Percentiles rank a stretch among this genome's conserved stretches.
These are phyloP conservation scores for Pandemis heparana DNA, from an alignment of 2,888 invertebrate genomes.

Conservation along the genomic window DNA sequence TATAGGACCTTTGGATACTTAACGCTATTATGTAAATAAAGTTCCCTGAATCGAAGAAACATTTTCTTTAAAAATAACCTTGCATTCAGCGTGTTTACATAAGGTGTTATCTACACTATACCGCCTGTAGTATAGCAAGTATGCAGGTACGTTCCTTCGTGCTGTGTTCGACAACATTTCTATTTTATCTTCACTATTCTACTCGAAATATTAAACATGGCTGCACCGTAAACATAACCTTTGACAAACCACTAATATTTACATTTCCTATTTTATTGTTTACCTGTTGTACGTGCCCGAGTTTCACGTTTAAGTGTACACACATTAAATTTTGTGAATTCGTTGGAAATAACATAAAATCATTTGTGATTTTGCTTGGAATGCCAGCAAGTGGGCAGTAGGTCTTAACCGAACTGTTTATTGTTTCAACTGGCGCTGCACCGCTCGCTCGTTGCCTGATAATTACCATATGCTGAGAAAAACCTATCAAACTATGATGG, in stretches of 20 bases:
- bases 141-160: neutral
- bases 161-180: neutral
- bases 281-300: conserved; percentile 34
- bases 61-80: conserved; percentile 9
- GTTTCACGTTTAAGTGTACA: conserved; percentile 22
- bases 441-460: conserved; percentile 54
- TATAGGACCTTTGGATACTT: neutral
- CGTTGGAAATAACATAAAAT: conserved; percentile 27
- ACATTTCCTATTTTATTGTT: conserved; percentile 36
- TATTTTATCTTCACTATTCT: conserved; percentile 10
- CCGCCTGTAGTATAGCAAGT: neutral
- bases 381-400: conserved; percentile 53
- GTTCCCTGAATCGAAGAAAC: conserved; percentile 4
- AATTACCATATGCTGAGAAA: conserved; percentile 53
- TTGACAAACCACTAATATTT: conserved; percentile 40
- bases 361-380: conserved; percentile 45
- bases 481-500: conserved; percentile 28
- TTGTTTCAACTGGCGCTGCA: conserved; percentile 62
- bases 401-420: conserved; percentile 60
- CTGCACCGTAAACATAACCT: conserved; percentile 25
- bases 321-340: conserved; percentile 20
- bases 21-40: conserved; percentile 6
- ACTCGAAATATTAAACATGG: conserved; percentile 25
- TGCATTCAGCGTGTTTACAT: conserved; percentile 18
- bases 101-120: conserved; percentile 7